Base-by-base conservation (phyloP, 2,797 vertebrate genomes). In the Melanogrammus aeglefinus region DNA sequence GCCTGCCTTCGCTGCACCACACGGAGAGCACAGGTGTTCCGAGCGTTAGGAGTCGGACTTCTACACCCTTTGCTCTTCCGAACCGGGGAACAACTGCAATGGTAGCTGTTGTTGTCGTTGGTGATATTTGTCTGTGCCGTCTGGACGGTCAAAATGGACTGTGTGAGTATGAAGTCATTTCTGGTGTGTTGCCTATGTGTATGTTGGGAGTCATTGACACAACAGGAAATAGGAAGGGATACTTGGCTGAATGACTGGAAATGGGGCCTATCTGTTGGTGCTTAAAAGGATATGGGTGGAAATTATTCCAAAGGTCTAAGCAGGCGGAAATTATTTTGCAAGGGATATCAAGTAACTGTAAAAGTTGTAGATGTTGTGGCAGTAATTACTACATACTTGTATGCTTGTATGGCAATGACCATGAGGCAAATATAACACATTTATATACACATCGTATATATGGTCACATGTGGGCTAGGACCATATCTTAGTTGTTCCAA, bases 161-260 rank as follows among this genome's bases (percentile, higher is more conserved):
- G 31, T 31, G 69, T 72, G 8, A 72, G 70, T 72, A 72, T 72
- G 27, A 72, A 14, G 70, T 72, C 70, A 35, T 72, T 31, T 35
- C 31, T 72, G 70, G 27, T 72, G 70, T 21, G 70, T 31, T 72
- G 27, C 69, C 0, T 31, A 6, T 29, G 33, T 16, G 70, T 16
- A 35, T 16, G 13, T 16, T 8, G 33, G 70, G n/a, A 27, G 63
- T 69, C 63, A 27, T 24, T 27, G 7, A 69, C 70, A 31, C 70
- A 72, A 35, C 70, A 72, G 70, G 70, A 31, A 72, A 18, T 14
- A 69, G 27, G 70, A 35, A 72, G 31, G 29, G 29, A 18, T 31
- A 72, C 70, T 33, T 16, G 70, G 70, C 33, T 35, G 70, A 72
- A 35, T 31, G 70, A 35, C 69, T 71, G 69, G 69, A 71, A 71